Percentiles rank a stretch among this genome's conserved stretches.
Evolutionary conservation across 2,113 vertebrate species (phyloP).

Genomic region (Lucifuga dentata): DNA sequence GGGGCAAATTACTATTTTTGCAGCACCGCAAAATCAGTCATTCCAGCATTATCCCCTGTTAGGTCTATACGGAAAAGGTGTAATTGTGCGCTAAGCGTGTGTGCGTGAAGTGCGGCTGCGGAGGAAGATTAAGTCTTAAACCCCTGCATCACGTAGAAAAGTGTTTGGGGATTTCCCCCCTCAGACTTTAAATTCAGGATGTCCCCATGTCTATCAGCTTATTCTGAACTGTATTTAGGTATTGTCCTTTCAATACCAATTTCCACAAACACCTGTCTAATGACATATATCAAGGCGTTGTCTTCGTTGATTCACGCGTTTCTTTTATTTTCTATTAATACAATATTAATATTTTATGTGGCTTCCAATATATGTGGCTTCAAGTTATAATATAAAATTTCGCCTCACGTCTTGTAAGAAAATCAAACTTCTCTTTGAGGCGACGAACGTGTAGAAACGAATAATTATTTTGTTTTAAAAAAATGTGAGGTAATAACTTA

Average conservation of each 20-base stretch:
- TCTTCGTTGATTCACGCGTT: too few species aligned
- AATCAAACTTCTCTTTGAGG: too few species aligned
- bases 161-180: slow-evolving; percentile 37
- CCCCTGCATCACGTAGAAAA: slow-evolving; percentile 52
- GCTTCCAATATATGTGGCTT: too few species aligned
- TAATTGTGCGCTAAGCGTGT: slow-evolving; percentile 60
- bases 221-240: not conserved
- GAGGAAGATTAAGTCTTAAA: slow-evolving; percentile 50
- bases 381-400: too few species aligned
- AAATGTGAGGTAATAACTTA: too few species aligned
- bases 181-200: slow-evolving; percentile 14
- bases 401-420: too few species aligned
- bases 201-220: slow-evolving; percentile 11
- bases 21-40: slow-evolving; percentile 40
- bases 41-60: slow-evolving; percentile 40
- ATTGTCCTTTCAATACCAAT: not conserved
- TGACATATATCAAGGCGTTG: too few species aligned
- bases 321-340: too few species aligned
- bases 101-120: slow-evolving; percentile 41
- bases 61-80: slow-evolving; percentile 48
- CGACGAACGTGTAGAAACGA: too few species aligned
- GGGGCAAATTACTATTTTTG: slow-evolving; percentile 59
- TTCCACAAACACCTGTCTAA: not conserved
- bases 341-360: too few species aligned
- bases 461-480: too few species aligned